Evolutionary conservation across 2,888 invertebrate genomes (phyloP).

Genomic region (Empis livida): DNA sequence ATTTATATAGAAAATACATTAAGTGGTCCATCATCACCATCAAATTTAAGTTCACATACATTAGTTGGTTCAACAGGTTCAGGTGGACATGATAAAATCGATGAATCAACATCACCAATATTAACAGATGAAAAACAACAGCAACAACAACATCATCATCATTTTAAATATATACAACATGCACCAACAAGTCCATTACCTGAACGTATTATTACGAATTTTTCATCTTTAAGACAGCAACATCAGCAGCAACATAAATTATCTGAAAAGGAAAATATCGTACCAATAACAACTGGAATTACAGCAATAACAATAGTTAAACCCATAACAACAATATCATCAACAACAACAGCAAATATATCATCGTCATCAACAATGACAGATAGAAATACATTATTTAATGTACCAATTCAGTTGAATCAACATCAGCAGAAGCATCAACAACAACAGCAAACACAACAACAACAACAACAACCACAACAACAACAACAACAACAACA

Average conservation of each 20-base stretch:
- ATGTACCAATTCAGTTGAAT: too few relatives aligned
- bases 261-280: conserved; percentile 8
- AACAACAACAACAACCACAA: neutral
- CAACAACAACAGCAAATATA: neutral
- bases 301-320: conserved; percentile 2
- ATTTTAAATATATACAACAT: conserved; percentile 12
- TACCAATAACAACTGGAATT: conserved; percentile 16
- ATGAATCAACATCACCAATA: conserved; percentile 19
- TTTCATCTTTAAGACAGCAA: neutral
- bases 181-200: conserved; percentile 15
- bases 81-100: conserved; percentile 37
- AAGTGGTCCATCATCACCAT: conserved; percentile 56
- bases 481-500: neutral
- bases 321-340: neutral
- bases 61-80: conserved; percentile 47
- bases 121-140: conserved; percentile 22
- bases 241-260: neutral
- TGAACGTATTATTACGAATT: conserved; percentile 9
- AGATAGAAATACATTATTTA: conserved; percentile 11
- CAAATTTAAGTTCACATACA: conserved; percentile 60
- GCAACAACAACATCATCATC: conserved; percentile 14
- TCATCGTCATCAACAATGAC: conserved; percentile 19
- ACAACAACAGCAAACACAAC: conserved; percentile 2
- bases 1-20: conserved; percentile 27
- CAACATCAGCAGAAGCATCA: conserved; percentile 1